Conservation (phyloP, 2,113 vertebrate species). For the Macrotus californicus region DNA sequence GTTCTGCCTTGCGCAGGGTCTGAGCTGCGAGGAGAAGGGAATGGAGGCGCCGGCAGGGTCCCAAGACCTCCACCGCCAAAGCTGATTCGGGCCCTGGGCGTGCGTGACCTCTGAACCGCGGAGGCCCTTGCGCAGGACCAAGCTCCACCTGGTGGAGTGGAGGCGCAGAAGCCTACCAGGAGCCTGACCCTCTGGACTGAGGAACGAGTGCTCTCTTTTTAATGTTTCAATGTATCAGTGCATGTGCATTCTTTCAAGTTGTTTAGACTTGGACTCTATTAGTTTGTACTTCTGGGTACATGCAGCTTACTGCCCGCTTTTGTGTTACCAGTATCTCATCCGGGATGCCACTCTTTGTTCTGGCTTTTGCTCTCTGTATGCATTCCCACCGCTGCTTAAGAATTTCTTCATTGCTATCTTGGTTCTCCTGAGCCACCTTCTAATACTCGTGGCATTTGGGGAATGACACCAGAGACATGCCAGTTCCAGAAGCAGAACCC, state of each 20-base stretch:
- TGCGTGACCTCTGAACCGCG: neutral
- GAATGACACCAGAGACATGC: neutral
- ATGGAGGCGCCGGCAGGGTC: accelerated
- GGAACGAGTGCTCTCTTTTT: accelerated
- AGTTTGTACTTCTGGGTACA: accelerated
- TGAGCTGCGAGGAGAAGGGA: neutral
- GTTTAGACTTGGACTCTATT: accelerated
- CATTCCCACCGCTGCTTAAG: neutral
- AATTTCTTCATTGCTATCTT: neutral
- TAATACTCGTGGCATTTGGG: neutral
- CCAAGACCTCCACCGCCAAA: neutral
- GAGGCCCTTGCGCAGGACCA: accelerated
- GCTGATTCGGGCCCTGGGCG: neutral
- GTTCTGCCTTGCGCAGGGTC: accelerated
- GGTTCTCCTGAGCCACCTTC: neutral
- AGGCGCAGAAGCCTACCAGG: neutral
- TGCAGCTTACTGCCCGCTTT: accelerated
- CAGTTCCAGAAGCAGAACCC: neutral
- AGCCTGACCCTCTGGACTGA: accelerated
- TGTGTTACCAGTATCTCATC: accelerated
- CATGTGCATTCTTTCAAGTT: no score
- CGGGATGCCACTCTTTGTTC: neutral
- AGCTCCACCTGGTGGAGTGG: slow-evolving; percentile 9
- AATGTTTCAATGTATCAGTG: accelerated
- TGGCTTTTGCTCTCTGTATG: neutral